Base-by-base conservation (phyloP, 2,797 vertebrate species). In the Tragelaphus eurycerus region DNA sequence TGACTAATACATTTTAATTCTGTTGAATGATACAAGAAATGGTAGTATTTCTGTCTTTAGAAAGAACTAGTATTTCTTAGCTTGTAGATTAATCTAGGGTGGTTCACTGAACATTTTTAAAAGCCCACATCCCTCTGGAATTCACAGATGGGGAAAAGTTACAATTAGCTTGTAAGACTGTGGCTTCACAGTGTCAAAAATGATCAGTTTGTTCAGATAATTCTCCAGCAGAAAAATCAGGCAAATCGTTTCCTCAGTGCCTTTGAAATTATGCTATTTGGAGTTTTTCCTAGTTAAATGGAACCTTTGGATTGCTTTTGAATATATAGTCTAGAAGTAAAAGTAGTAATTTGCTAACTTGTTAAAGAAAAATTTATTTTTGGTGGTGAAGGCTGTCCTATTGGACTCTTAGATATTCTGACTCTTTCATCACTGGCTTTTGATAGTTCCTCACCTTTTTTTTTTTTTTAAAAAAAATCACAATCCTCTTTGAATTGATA, bases 31-130 rank as follows among this genome's bases (percentile, higher is more conserved):
- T 52, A 62, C 54, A 90, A 97, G 87, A 92, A 88, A 83, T 54
- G 29, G 25, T 94, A 89, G 79, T 86, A 71, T 96, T 98, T 98
- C 62, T 57, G 83, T 96, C 97, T 95, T 96, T 98, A 93, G 97
- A 98, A 98, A 97, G 93, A 83, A 89, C 87, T 94, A 95, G 89
- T 57, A 62, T 95, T 97, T 96, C 55, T 89, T 23, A 86, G 79
- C 82, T 96, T 93, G 55, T 85, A 97, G 94, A 97, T 96, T 97
- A 90, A 94, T 48, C 31, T 93, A 83, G 54, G 76, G 64, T 95
- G 96, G 89, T 96, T 97, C 95, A 96, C 87, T 97, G 90, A 54
- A 96, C 78, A 81, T 93, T 89, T 96, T 97, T 97, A 79, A 89
- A 96, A 97, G 81, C 96, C 96, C 96, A 97, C 89, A 97, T 97